A percentile compares a stretch with the other conserved stretches of the same genome.
These are phyloP conservation scores for Argyrosomus japonicus DNA, from an alignment of 2,113 vertebrate species.

Conservation along the genomic window DNA sequence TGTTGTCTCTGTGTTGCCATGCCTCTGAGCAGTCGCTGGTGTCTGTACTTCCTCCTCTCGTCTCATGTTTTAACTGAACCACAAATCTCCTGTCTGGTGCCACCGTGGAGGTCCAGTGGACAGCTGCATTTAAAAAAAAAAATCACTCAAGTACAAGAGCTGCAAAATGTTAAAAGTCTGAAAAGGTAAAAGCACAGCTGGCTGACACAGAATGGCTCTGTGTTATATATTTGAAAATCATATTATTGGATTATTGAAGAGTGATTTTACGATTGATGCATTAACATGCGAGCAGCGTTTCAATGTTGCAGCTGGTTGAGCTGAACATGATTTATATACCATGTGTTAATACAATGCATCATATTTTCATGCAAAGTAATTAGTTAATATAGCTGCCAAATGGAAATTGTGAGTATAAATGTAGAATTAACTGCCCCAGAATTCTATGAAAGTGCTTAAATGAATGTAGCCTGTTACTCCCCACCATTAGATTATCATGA, in stretches of 20 bases:
- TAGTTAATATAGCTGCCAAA: not conserved
- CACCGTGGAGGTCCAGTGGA: constrained; percentile 40
- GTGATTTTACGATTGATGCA: not conserved
- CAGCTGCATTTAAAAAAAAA: constrained; percentile 9
- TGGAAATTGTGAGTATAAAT: not conserved
- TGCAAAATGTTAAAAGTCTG: not conserved
- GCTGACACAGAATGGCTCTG: not conserved
- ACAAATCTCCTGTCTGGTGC: constrained; percentile 63
- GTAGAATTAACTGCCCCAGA: not conserved
- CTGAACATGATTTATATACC: not conserved
- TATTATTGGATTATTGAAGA: not conserved
- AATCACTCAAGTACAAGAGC: not conserved
- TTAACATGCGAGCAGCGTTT: not conserved
- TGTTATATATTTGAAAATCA: not conserved
- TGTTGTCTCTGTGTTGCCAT: constrained; percentile 44
- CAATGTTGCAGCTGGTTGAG: not conserved
- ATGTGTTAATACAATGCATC: not conserved
- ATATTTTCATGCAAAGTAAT: too few species aligned
- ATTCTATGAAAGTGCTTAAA: not conserved
- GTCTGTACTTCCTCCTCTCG: constrained; percentile 45
- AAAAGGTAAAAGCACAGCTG: not conserved
- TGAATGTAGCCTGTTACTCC: not conserved
- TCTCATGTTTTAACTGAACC: constrained; percentile 60
- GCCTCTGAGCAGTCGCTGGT: constrained; percentile 30
- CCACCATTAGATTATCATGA: not conserved